These are phyloP conservation scores for Distichodus sexfasciatus DNA, from an alignment of 2,797 vertebrate genomes.

Conservation along the genomic window DNA sequence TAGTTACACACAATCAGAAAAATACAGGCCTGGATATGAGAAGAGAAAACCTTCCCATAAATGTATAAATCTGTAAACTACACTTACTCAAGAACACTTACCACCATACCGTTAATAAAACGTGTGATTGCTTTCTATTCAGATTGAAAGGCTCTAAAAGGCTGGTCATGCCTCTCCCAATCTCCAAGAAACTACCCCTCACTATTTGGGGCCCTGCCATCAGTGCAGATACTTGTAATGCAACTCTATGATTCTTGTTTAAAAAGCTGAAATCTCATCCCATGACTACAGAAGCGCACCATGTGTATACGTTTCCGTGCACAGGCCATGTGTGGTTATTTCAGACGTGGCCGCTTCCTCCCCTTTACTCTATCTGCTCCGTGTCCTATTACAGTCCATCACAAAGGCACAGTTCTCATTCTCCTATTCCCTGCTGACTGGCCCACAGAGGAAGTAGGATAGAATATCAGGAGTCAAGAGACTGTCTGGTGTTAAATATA, in stretches of 20 bases:
- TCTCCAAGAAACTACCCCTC: background rate
- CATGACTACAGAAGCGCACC: too few relatives aligned
- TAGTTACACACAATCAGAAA: background rate
- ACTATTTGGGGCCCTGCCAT: too few relatives aligned
- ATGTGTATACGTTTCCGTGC: too few relatives aligned
- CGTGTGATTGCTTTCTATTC: background rate
- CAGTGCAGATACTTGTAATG: too few relatives aligned
- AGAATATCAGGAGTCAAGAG: conserved; percentile 23
- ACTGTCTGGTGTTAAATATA: background rate
- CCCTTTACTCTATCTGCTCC: background rate
- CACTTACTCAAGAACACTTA: background rate
- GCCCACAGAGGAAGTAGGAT: conserved; percentile 9
- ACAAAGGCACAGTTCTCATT: conserved; percentile 16
- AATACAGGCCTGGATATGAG: background rate
- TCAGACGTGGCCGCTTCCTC: background rate
- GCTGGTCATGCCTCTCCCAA: too few relatives aligned
- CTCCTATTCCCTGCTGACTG: conserved; percentile 25
- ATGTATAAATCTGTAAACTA: background rate
- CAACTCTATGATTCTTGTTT: too few relatives aligned
- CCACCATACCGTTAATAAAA: conserved; percentile 3
- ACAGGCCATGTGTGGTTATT: conserved; percentile 6
- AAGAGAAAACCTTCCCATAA: background rate
- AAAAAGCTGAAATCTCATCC: too few relatives aligned
- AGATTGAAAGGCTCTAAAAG: too few relatives aligned
- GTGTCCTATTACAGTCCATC: conserved; percentile 6